Base-by-base conservation (phyloP, 2,888 invertebrate species). In the Drosophila suboccidentalis region DNA sequence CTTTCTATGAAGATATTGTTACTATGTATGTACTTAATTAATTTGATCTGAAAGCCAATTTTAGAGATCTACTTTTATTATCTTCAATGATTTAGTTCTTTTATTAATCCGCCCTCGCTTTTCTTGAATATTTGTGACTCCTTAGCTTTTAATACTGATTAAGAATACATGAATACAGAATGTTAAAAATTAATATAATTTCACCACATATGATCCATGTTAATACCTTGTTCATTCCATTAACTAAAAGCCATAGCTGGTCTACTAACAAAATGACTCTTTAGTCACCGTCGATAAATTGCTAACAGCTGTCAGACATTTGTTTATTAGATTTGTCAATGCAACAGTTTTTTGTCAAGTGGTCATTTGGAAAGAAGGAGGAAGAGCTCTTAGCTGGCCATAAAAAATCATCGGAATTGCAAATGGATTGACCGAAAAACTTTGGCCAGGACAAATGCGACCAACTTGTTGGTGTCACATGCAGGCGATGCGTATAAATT, bases 401-500 rank as follows among this genome's bases (percentile, higher is more conserved):
- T 78, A 75, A 80, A 79, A 87, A 77, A 75, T 77, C 80, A 83
- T 81, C 72, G 70, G 82, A 88, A 86, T 80, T 85, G 87, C 82
- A 87, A 76, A 83, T 87, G 78, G 75, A 75, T 82, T 69, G 78
- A 36, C 55, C 67, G 58, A 59, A 72, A 73, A 73, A 54, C 55
- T 58, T 55, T 60, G 64, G 60, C 76, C 43, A 68, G 76, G 82
- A 85, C 91, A 88, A 90, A 90, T 87, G 84, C 76, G 75, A 71
- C 73, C 60, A 81, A 83, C 88, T 80, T 82, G 78, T 79, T 75
- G 73, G 76, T 90, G 90, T 91, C 91, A 90, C 74, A 78, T 82
- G 78, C 90, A 90, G 82, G 71, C 89, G 85, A 86, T 87, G 85
- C 85, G 82, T 87, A 91, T 90, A 91, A 91, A 91, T 91, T 91